phyloP scores from a whole-genome alignment of 2,888 invertebrate species.

The Sympetrum striolatum region DNA sequence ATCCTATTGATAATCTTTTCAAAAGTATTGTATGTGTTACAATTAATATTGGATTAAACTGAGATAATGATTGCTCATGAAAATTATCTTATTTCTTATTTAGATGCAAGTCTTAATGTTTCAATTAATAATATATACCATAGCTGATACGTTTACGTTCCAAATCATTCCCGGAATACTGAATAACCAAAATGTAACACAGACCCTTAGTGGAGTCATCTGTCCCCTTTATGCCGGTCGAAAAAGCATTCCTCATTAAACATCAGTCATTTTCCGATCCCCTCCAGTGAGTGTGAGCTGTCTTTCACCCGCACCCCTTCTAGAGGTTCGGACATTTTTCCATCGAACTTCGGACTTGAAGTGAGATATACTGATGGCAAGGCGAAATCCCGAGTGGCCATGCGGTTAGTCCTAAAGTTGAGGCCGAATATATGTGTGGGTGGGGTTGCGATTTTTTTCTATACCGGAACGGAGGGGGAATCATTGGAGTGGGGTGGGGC shows the following conservation, averaged over 20 bases:
- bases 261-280: neutral
- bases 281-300: neutral
- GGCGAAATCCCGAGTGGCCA: neutral
- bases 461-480: neutral
- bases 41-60: too few relatives aligned
- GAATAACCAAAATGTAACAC: too few relatives aligned
- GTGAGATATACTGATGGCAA: conserved; percentile 3
- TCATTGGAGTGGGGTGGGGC: neutral
- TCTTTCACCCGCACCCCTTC: neutral
- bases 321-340: neutral
- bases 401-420: neutral
- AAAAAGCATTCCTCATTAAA: neutral
- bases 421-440: neutral
- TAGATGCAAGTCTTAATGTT: too few relatives aligned
- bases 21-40: too few relatives aligned
- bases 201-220: too few relatives aligned
- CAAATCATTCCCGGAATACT: too few relatives aligned
- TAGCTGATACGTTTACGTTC: too few relatives aligned
- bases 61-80: too few relatives aligned
- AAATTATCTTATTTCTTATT: too few relatives aligned
- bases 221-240: neutral
- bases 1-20: too few relatives aligned
- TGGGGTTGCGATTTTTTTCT: neutral
- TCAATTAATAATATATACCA: too few relatives aligned
- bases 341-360: neutral